These are phyloP conservation scores for Musca domestica DNA, from an alignment of 1,140 invertebrate genomes.

Conservation along the genomic window DNA sequence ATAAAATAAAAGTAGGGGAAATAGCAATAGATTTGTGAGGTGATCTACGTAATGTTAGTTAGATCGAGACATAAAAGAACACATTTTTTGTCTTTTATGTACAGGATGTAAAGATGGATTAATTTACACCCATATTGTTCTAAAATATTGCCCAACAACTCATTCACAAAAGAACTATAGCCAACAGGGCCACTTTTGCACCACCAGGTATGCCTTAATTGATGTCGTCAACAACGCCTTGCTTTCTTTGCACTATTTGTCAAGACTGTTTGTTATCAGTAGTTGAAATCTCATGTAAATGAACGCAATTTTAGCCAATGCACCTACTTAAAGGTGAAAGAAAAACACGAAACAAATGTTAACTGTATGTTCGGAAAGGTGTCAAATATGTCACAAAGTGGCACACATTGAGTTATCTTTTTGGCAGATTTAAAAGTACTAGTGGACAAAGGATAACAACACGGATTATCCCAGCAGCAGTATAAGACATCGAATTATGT, in stretches of 20 bases:
- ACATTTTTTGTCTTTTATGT: too few species aligned
- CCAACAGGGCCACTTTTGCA: too few species aligned
- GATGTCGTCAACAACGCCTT: not conserved
- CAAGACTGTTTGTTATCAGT: not conserved
- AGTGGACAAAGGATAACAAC: not conserved
- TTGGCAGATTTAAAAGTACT: not conserved
- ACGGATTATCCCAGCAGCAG: not conserved
- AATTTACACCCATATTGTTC: too few species aligned
- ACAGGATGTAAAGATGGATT: too few species aligned
- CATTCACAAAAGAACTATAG: too few species aligned
- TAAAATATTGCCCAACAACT: too few species aligned
- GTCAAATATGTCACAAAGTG: conserved; percentile 16
- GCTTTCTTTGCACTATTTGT: not conserved
- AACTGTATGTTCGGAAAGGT: not conserved
- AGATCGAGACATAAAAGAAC: too few species aligned
- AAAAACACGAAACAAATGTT: not conserved
- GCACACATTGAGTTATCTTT: not conserved
- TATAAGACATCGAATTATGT: not conserved
- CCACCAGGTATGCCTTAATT: not conserved
- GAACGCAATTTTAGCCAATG: not conserved
- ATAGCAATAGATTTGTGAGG: too few species aligned
- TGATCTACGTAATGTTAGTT: too few species aligned
- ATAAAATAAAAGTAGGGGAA: too few species aligned
- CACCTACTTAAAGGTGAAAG: not conserved
- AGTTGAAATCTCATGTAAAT: not conserved